A percentile compares a stretch with the other conserved stretches of the same genome.
Evolutionary conservation across 2,113 vertebrate genomes (phyloP).

Genomic region (Pavo muticus): DNA sequence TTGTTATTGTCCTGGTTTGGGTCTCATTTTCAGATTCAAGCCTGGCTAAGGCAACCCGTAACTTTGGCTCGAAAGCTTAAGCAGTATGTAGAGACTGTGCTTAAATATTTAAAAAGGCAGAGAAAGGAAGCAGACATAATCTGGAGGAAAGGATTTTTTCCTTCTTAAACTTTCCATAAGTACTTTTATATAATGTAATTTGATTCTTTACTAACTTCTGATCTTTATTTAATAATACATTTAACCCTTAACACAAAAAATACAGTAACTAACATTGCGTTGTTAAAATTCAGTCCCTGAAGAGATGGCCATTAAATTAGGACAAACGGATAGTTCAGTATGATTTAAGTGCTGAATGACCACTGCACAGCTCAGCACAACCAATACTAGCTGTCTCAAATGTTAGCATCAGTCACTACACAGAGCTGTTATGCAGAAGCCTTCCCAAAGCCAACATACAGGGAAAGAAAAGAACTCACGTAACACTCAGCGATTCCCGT

Average conservation of each 20-base stretch:
- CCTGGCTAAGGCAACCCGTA: slow-evolving; percentile 34
- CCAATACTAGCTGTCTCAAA: not conserved
- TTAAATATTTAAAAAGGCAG: slow-evolving; percentile 23
- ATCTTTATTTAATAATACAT: no score
- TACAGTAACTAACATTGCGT: not conserved
- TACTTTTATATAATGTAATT: not conserved
- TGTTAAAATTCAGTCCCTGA: not conserved
- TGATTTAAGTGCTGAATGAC: not conserved
- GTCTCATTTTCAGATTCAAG: slow-evolving; percentile 58
- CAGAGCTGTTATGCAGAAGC: not conserved
- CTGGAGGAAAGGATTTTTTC: not conserved
- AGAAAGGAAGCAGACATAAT: slow-evolving; percentile 4
- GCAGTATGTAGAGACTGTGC: slow-evolving; percentile 21
- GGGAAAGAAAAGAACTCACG: not conserved
- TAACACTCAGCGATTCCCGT: not conserved
- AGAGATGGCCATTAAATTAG: rapidly evolving
- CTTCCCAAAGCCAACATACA: not conserved
- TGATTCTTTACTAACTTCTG: not conserved
- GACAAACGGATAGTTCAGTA: not conserved
- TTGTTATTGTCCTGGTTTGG: slow-evolving; percentile 56
- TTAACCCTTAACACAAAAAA: not conserved
- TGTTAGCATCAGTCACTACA: not conserved
- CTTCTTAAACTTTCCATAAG: not conserved
- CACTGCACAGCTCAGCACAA: not conserved
- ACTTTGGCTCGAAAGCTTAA: slow-evolving; percentile 64